phyloP scores from a whole-genome alignment of 2,113 vertebrate genomes.

The Oreochromis aureus region DNA sequence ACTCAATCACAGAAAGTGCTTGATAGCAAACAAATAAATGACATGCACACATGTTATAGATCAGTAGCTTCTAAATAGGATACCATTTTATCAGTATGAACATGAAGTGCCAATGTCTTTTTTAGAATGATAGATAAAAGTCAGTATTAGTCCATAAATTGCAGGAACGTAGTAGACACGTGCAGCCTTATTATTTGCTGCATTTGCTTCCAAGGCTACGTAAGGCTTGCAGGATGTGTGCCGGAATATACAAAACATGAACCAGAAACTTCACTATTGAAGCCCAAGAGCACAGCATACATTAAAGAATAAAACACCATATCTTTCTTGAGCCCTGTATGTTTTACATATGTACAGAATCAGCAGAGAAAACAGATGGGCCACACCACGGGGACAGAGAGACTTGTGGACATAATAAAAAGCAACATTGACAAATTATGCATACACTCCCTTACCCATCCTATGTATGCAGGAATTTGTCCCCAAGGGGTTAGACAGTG shows the following conservation, averaged over 20 bases:
- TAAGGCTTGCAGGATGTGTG: not conserved
- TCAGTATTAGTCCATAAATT: not conserved
- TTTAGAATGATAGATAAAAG: conserved; percentile 3
- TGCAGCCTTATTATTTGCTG: conserved; percentile 10
- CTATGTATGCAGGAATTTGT: conserved; percentile 49
- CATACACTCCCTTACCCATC: conserved; percentile 5
- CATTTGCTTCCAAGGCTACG: not conserved
- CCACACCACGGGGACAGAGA: conserved; percentile 46
- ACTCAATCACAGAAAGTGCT: not conserved
- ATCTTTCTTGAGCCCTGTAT: conserved; percentile 23
- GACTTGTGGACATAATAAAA: conserved; percentile 50
- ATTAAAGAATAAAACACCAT: conserved; percentile 45
- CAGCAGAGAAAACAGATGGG: conserved; percentile 59
- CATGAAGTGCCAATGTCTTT: not conserved
- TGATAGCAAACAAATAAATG: conserved; percentile 14
- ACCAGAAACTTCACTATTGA: conserved; percentile 58
- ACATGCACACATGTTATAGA: not conserved
- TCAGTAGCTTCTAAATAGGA: not conserved
- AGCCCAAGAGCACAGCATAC: conserved; percentile 57
- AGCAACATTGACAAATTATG: conserved; percentile 58
- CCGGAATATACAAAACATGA: conserved; percentile 44
- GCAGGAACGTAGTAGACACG: not conserved
- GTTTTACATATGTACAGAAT: conserved; percentile 55
- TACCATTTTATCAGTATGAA: conserved; percentile 11
- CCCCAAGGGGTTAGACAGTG: conserved; percentile 48